phyloP scores from a whole-genome alignment of 1,140 invertebrate genomes.

The Wasmannia auropunctata region DNA sequence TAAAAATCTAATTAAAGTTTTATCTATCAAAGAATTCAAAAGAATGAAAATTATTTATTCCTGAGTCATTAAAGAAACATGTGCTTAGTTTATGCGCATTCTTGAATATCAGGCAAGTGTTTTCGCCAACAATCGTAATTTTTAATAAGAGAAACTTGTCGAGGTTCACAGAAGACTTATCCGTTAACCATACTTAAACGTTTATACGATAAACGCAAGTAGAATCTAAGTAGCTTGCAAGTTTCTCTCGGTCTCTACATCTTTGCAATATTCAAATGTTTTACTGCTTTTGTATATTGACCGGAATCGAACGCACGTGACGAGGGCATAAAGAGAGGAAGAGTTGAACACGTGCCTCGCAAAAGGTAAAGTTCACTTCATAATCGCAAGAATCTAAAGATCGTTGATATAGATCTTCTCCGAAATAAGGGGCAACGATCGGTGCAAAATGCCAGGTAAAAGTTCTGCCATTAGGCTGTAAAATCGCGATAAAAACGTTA shows the following conservation, averaged over 20 bases:
- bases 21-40: too few relatives aligned
- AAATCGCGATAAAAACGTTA: neutral
- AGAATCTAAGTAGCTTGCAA: neutral
- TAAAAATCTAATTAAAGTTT: too few relatives aligned
- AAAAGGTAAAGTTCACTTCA: slow-evolving; percentile 1
- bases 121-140: slow-evolving; percentile 20
- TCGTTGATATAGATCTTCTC: neutral
- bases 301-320: slow-evolving; percentile 37
- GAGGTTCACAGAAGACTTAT: neutral
- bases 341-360: neutral
- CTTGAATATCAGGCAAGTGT: neutral
- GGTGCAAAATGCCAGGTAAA: neutral
- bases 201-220: neutral
- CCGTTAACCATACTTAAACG: neutral
- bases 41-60: too few relatives aligned
- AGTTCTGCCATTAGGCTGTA: neutral
- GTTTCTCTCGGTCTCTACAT: neutral
- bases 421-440: neutral
- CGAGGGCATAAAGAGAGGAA: neutral
- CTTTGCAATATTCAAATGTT: slow-evolving; percentile 70
- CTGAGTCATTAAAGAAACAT: neutral
- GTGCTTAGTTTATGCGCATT: neutral
- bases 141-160: slow-evolving; percentile 28
- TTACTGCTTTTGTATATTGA: slow-evolving; percentile 58
- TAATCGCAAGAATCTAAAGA: neutral